Evolutionary conservation across 2,888 invertebrate genomes (phyloP), one percentile per base, ranked within the genome.

Genomic region (Caenorhabditis panamensis): DNA sequence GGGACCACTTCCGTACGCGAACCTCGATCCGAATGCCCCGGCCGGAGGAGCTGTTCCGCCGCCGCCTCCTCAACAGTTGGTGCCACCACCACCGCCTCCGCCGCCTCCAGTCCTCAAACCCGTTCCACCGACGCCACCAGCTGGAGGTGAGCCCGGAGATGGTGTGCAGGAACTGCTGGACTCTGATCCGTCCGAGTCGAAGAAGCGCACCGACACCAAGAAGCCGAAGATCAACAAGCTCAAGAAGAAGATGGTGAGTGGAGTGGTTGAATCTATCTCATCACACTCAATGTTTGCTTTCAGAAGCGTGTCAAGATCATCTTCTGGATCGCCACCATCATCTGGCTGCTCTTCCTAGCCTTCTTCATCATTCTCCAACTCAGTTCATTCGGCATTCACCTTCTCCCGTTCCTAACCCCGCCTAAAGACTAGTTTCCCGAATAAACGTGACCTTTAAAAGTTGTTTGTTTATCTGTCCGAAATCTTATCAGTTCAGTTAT

Each of bases 271-370:
- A 13, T 51, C 8, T 37, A 37, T 22, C 22, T 54, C 37, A 37
- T 9, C 18, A 18, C 9, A n/a, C 9, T 3, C n/a, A 47, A 18
- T 9, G 18, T 6, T 18, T 2, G 2, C n/a, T 20, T 73, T 20
- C 51, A 75, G 75, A 75, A 61, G 54, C 51, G 66, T 20, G 56
- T 53, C 41, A 75, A 66, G 59, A 61, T 75, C 16, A n/a, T 61
- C n/a, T 66, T 41, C 51, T 75, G 75, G 75, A 20, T 44, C 1
- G 22, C 54, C 41, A 66, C 18, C 11, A 44, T 3, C 11, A n/a
- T 67, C 0, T 75, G 75, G 75, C 18, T 31, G 0, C 0, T 75
- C 3, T 31, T 51, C 18, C 41, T 75, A 44, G 24, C 56, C 37
- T 18, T 66, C 36, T 75, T 75, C 61, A 31, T 75, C 24, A 24